Evolutionary conservation across 2,888 invertebrate species (phyloP), one percentile per base, ranked within the genome.

Genomic region (Iselma pallidipennis): DNA sequence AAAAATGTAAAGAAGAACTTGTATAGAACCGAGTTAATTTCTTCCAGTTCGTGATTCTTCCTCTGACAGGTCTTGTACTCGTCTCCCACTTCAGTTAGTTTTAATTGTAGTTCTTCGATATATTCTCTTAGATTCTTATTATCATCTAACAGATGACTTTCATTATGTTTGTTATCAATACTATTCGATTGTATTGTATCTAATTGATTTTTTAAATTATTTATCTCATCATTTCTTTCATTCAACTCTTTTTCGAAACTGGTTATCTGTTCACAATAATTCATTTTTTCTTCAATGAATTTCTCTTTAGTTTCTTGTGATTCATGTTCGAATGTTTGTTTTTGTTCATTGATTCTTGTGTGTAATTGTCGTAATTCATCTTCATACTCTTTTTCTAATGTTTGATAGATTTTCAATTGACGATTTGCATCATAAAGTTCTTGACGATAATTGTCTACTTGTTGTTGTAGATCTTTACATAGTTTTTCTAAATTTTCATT

Each of bases 301-400:
- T 52, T 59, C 29, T 73, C 71, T 54, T 74, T 70, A 4, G 72
- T 54, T 21, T 69, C 58, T 7, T 58, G 51, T 26, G 70, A 66
- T 60, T 66, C 71, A 3, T 57, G 33, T 61, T 68, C 57, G 9
- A 62, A 61, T 51, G 69, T 69, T 26, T 59, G 29, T 49, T 61
- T 59, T 12, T 66, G 55, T 9, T 52, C 49, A 10, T 50, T 53
- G 19, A 66, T 57, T 19, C 70, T 63, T 7, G 31, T 33, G 60
- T 73, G 71, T 21, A 73, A 51, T 23, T 59, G 19, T 54, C 71
- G 71, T 23, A 74, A 70, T 67, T 76, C 74, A 49, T 69, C 67
- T 65, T 65, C 67, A 23, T 69, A 74, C 37, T 78, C 76, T 28
- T 49, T 54, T 53, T 76, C 70, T 25, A 76, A 54, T 12, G 70